These are phyloP conservation scores for Periophthalmus magnuspinnatus DNA, from an alignment of 2,797 vertebrate genomes.

Conservation along the genomic window DNA sequence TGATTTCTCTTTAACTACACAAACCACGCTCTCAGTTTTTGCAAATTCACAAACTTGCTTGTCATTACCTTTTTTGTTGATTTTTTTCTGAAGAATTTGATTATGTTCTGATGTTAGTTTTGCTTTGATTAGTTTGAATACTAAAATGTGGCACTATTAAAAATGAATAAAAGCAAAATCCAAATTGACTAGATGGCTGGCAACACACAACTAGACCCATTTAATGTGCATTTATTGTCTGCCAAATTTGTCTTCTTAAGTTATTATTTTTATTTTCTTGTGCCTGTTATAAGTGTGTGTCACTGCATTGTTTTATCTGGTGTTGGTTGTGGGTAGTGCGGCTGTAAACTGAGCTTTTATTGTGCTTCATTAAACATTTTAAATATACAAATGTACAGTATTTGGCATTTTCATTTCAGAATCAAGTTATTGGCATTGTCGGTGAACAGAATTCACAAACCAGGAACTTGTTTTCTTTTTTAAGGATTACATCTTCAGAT, in stretches of 20 bases:
- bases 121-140: background rate
- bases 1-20: background rate
- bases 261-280: constrained; percentile 8
- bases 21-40: background rate
- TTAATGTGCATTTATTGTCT: constrained; percentile 5
- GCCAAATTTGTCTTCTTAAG: background rate
- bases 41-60: background rate
- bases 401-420: background rate
- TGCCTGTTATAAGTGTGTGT: constrained; percentile 17
- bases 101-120: background rate
- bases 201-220: background rate
- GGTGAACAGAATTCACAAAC: no score
- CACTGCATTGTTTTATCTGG: constrained; percentile 14
- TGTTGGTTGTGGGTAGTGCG: constrained; percentile 21
- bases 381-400: background rate
- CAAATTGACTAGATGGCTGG: background rate
- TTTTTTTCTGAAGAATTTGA: background rate
- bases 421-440: background rate
- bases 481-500: background rate
- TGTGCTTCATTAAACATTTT: constrained; percentile 43
- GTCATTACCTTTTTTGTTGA: background rate
- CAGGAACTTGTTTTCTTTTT: background rate
- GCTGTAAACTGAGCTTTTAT: constrained; percentile 21
- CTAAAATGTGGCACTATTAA: background rate
- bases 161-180: background rate